A percentile compares a stretch with the other conserved stretches of the same genome.
Evolutionary conservation across 2,797 vertebrate genomes (phyloP).

Genomic region (Ispidina lecontei): DNA sequence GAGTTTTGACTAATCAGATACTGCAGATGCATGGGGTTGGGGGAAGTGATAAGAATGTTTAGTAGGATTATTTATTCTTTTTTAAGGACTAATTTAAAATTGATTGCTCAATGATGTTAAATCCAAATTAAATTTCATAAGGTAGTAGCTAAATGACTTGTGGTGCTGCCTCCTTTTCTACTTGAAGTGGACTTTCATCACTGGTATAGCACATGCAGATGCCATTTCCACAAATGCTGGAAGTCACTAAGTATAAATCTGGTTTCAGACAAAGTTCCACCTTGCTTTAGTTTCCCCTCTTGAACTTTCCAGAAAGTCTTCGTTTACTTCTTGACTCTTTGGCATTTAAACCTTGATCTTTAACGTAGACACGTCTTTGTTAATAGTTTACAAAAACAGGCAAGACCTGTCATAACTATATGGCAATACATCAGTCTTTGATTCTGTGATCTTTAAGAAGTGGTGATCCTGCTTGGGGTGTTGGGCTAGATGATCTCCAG

Average conservation of each 20-base stretch:
- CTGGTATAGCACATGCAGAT: slow-evolving; percentile 21
- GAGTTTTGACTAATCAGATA: background rate
- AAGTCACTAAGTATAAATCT: background rate
- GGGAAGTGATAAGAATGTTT: background rate
- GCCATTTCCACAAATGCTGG: background rate
- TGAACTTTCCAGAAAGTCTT: background rate
- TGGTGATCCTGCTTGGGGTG: too few species aligned
- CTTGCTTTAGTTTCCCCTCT: background rate
- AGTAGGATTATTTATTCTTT: background rate
- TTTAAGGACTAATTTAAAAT: background rate
- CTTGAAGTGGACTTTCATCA: background rate
- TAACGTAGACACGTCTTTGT: background rate
- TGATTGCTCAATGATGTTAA: background rate
- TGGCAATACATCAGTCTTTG: background rate
- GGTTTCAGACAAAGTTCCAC: background rate
- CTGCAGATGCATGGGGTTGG: background rate
- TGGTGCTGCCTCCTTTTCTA: background rate
- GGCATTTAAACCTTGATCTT: background rate
- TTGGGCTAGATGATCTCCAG: too few species aligned
- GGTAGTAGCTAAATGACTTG: background rate
- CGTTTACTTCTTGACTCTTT: background rate
- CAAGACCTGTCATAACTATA: background rate
- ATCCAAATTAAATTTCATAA: background rate
- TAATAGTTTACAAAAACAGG: slow-evolving; percentile 23
- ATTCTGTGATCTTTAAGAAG: too few species aligned